Percentiles rank a stretch among this genome's conserved stretches.
Evolutionary conservation across 2,113 vertebrate genomes (phyloP).

Genomic region (Oophaga pumilio): DNA sequence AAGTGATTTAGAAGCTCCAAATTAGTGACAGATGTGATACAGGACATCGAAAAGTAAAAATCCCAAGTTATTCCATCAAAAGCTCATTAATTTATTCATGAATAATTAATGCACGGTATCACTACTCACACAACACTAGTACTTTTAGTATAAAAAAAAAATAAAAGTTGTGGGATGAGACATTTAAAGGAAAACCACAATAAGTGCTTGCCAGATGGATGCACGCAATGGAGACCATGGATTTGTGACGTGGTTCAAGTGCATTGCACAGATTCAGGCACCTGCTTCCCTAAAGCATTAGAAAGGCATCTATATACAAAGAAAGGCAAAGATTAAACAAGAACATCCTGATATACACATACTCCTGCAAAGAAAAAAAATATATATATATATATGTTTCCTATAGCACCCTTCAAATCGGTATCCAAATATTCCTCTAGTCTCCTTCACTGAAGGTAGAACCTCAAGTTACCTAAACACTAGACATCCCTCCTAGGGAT

Average conservation of each 20-base stretch:
- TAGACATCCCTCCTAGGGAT: constrained; percentile 55
- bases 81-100: constrained; percentile 54
- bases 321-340: neutral
- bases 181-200: constrained; percentile 26
- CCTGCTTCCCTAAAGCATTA: constrained; percentile 41
- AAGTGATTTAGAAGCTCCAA: neutral
- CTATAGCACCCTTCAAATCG: constrained; percentile 58
- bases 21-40: neutral
- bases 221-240: constrained; percentile 39
- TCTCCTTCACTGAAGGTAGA: constrained; percentile 58
- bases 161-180: constrained; percentile 22
- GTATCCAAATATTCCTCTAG: constrained; percentile 51
- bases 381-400: constrained; percentile 27
- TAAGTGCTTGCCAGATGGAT: constrained; percentile 55
- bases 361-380: constrained; percentile 50
- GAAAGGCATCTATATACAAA: constrained; percentile 36
- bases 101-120: constrained; percentile 49
- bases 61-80: constrained; percentile 15
- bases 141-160: constrained; percentile 48
- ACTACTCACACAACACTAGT: constrained; percentile 50
- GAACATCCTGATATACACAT: constrained; percentile 54
- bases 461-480: constrained; percentile 53
- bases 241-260: constrained; percentile 35
- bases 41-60: neutral
- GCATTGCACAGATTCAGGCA: constrained; percentile 40